Percentiles rank a stretch among this genome's conserved stretches.
These are phyloP conservation scores for Rhinella marina DNA, from an alignment of 2,797 vertebrate species.

Conservation along the genomic window DNA sequence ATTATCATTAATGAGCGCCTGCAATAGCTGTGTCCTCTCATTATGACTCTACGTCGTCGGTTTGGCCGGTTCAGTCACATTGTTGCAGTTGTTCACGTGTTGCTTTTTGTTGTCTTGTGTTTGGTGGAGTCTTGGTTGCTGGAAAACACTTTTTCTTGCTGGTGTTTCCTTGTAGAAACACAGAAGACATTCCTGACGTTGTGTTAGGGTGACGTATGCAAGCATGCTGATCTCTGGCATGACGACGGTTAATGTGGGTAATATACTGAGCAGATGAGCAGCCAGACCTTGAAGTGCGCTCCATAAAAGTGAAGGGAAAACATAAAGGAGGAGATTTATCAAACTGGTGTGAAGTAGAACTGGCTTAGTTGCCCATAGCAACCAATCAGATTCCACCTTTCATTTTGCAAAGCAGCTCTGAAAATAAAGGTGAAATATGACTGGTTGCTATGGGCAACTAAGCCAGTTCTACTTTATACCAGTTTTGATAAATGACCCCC, in stretches of 20 bases:
- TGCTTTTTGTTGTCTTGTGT: constrained; percentile 41
- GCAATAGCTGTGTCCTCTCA: constrained; percentile 16
- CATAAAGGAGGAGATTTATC: too few species aligned
- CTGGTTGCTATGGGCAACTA: too few species aligned
- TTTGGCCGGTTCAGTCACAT: constrained; percentile 52
- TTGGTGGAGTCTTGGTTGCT: neutral
- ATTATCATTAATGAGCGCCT: constrained; percentile 65
- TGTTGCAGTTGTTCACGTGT: constrained; percentile 8
- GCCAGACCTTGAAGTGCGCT: neutral
- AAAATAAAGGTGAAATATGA: too few species aligned
- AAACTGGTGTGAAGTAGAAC: too few species aligned
- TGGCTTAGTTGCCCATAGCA: too few species aligned
- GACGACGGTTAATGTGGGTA: neutral
- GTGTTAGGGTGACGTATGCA: neutral
- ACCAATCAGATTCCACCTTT: too few species aligned
- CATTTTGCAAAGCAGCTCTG: too few species aligned
- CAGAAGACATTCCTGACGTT: neutral
- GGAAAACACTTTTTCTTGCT: constrained; percentile 4
- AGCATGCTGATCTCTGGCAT: neutral
- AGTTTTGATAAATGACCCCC: too few species aligned
- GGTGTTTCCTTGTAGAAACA: neutral
- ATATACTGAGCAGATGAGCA: neutral
- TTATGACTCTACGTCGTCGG: constrained; percentile 25
- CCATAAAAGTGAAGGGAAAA: too few species aligned
- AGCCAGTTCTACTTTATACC: too few species aligned